phyloP scores from a whole-genome alignment of 2,888 invertebrate species.

The Cataglyphis rosenhaueri region DNA sequence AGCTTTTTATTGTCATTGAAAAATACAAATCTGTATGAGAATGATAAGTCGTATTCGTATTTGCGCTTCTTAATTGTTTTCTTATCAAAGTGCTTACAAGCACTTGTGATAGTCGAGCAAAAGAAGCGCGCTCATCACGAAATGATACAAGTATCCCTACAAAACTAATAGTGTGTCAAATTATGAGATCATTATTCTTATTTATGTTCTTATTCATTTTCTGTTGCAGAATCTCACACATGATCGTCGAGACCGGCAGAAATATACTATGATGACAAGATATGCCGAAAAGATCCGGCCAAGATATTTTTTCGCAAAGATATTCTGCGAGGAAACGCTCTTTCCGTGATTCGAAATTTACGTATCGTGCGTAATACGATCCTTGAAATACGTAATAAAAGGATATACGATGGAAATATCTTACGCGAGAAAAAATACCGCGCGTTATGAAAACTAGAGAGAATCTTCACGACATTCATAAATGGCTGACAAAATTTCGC shows the following conservation, averaged over 20 bases:
- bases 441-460: constrained; percentile 23
- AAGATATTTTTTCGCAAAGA: background rate
- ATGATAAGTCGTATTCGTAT: background rate
- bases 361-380: background rate
- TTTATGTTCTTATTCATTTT: constrained; percentile 6
- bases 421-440: constrained; percentile 28
- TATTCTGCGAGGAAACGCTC: background rate
- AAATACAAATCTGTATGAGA: background rate
- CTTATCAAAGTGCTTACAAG: background rate
- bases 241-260: background rate
- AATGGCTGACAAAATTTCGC: constrained; percentile 34
- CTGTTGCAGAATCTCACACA: constrained; percentile 35
- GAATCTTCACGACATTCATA: constrained; percentile 15
- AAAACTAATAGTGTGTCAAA: background rate
- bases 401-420: background rate
- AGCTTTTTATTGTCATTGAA: constrained; percentile 44
- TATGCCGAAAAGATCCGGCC: background rate
- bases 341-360: constrained; percentile 7
- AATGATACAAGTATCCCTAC: background rate
- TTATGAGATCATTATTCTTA: background rate
- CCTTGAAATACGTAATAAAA: background rate
- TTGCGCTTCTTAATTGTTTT: background rate
- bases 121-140: background rate
- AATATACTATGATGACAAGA: background rate
- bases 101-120: background rate